Conservation (phyloP, 2,888 invertebrate species). For the Macrostomum cliftonense region DNA sequence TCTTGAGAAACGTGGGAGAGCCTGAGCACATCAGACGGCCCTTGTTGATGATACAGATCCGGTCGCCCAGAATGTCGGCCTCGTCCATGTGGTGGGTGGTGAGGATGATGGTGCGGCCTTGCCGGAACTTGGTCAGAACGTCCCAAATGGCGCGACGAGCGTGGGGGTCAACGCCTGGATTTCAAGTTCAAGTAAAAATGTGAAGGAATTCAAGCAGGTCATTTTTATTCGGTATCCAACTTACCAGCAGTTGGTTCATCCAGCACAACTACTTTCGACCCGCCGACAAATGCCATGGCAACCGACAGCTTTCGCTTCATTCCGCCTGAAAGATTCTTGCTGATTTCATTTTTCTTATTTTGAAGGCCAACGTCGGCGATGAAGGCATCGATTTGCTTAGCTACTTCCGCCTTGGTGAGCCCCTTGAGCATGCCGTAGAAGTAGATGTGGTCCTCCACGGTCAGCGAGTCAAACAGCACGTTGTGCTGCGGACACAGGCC, state of each 20-base stretch:
- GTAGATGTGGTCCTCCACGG: slow-evolving; percentile 37
- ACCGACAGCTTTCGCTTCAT: slow-evolving; percentile 71
- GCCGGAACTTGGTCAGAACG: slow-evolving; percentile 50
- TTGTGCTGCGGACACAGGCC: slow-evolving; percentile 80
- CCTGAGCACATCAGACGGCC: slow-evolving; percentile 38
- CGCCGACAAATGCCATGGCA: slow-evolving; percentile 64
- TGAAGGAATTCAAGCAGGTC: too few species aligned
- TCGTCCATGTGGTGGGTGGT: slow-evolving; percentile 44
- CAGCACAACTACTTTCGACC: slow-evolving; percentile 50
- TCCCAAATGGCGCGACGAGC: slow-evolving; percentile 60
- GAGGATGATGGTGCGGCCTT: slow-evolving; percentile 38
- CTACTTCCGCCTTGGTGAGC: slow-evolving; percentile 23
- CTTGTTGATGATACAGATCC: slow-evolving; percentile 41
- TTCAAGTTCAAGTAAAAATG: too few species aligned
- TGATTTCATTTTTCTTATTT: slow-evolving; percentile 41
- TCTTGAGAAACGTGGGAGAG: slow-evolving; percentile 39
- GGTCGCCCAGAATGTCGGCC: slow-evolving; percentile 41
- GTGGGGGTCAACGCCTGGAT: slow-evolving; percentile 53
- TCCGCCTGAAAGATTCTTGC: slow-evolving; percentile 47
- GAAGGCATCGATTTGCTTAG: slow-evolving; percentile 42
- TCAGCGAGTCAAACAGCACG: slow-evolving; percentile 48
- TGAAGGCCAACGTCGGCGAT: slow-evolving; percentile 51
- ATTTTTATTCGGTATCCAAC: too few species aligned
- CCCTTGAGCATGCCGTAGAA: slow-evolving; percentile 39
- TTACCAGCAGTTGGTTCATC: slow-evolving; percentile 63